Evolutionary conservation across 1,140 invertebrate species (phyloP).

Genomic region (Eufriesea mexicana): DNA sequence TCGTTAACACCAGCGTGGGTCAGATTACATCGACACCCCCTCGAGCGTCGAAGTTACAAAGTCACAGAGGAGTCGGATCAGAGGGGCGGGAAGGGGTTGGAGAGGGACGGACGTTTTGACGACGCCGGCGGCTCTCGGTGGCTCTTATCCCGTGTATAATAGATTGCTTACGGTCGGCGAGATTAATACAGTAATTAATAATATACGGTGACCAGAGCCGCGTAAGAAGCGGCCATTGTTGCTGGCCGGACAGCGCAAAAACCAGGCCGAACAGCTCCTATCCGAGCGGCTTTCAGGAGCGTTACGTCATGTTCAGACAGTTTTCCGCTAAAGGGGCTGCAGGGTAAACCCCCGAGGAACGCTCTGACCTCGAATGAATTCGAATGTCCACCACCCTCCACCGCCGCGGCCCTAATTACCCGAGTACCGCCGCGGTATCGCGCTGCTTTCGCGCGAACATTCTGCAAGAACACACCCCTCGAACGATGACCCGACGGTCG

Average conservation of each 20-base stretch:
- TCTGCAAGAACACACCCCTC: slow-evolving; percentile 18
- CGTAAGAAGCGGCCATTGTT: slow-evolving; percentile 78
- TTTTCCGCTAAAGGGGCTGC: slow-evolving; percentile 72
- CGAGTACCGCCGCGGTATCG: slow-evolving; percentile 18
- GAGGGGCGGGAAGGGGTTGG: slow-evolving; percentile 12
- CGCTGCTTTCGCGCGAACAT: not conserved
- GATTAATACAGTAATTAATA: slow-evolving; percentile 83
- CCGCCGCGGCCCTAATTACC: slow-evolving; percentile 61
- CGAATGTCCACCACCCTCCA: slow-evolving; percentile 66
- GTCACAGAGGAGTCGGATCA: slow-evolving; percentile 15
- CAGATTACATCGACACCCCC: slow-evolving; percentile 52
- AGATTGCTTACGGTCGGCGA: slow-evolving; percentile 77
- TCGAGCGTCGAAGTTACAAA: slow-evolving; percentile 28
- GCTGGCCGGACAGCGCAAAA: slow-evolving; percentile 78
- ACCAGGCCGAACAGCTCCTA: slow-evolving; percentile 64
- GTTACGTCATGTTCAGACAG: slow-evolving; percentile 81
- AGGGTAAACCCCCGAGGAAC: slow-evolving; percentile 36
- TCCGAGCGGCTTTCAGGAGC: slow-evolving; percentile 74
- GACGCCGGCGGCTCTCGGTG: slow-evolving; percentile 52
- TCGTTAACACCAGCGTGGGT: slow-evolving; percentile 37
- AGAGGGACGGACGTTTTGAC: slow-evolving; percentile 38
- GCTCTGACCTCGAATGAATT: slow-evolving; percentile 75
- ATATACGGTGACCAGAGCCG: slow-evolving; percentile 77
- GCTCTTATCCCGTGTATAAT: slow-evolving; percentile 80
- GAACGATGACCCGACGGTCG: slow-evolving; percentile 4